Evolutionary conservation across 2,888 invertebrate species (phyloP).

Genomic region (Selenia dentaria): DNA sequence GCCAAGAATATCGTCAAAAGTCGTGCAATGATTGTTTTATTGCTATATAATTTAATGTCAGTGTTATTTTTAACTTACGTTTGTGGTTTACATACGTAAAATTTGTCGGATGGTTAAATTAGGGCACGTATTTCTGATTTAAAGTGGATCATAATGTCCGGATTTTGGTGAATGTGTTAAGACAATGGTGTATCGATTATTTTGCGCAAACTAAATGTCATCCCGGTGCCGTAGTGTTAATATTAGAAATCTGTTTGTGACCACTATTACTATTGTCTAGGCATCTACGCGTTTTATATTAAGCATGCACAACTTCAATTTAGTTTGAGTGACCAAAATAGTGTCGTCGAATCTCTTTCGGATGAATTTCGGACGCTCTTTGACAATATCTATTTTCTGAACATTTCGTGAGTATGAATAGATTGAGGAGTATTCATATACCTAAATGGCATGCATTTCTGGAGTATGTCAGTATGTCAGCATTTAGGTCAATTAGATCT

Average conservation of each 20-base stretch:
- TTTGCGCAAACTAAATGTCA: slow-evolving; percentile 84
- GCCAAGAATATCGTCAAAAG: slow-evolving; percentile 80
- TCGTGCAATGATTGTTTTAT: slow-evolving; percentile 73
- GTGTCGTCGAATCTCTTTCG: slow-evolving; percentile 64
- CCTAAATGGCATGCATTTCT: slow-evolving; percentile 14
- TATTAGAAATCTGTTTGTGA: slow-evolving; percentile 83
- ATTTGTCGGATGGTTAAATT: slow-evolving; percentile 36
- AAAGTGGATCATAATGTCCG: slow-evolving; percentile 56
- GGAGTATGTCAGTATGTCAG: too few relatives aligned
- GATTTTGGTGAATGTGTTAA: slow-evolving; percentile 78
- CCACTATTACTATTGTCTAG: slow-evolving; percentile 80
- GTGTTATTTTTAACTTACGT: slow-evolving; percentile 63
- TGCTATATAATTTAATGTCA: slow-evolving; percentile 62
- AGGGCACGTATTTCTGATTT: slow-evolving; percentile 38
- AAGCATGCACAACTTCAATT: slow-evolving; percentile 74
- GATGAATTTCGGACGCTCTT: slow-evolving; percentile 60
- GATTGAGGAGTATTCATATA: slow-evolving; percentile 14
- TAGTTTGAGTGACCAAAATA: slow-evolving; percentile 78
- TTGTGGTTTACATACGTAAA: slow-evolving; percentile 40
- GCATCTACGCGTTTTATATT: slow-evolving; percentile 82
- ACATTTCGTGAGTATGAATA: slow-evolving; percentile 49
- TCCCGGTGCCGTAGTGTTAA: slow-evolving; percentile 81
- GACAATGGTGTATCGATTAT: slow-evolving; percentile 85
- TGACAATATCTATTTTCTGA: slow-evolving; percentile 66
- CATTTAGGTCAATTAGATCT: background rate